phyloP scores from a whole-genome alignment of 2,888 invertebrate species.

The Gasteruption jaculator region DNA sequence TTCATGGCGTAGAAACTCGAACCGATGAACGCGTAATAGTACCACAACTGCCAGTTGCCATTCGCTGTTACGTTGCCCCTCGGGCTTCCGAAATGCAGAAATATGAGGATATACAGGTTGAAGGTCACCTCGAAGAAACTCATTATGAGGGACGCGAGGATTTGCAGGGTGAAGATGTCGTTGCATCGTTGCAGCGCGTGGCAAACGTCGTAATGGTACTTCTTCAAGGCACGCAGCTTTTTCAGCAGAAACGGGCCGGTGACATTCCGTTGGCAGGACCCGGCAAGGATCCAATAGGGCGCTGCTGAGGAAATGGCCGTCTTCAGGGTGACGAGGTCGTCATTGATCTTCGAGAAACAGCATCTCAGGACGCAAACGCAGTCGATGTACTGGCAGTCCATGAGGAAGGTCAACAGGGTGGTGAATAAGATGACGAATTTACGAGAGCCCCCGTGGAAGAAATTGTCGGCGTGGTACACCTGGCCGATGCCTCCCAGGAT shows the following conservation, averaged over 20 bases:
- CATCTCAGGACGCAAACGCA: slow-evolving; percentile 29
- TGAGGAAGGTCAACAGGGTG: slow-evolving; percentile 29
- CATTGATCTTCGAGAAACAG: slow-evolving; percentile 31
- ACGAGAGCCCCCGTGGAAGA: neutral
- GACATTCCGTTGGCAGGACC: slow-evolving; percentile 36
- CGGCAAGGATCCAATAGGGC: slow-evolving; percentile 35
- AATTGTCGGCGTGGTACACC: slow-evolving; percentile 11
- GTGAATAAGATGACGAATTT: slow-evolving; percentile 24
- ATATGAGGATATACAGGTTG: slow-evolving; percentile 35
- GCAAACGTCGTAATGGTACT: slow-evolving; percentile 33
- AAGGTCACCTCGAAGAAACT: slow-evolving; percentile 36
- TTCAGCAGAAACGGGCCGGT: slow-evolving; percentile 31
- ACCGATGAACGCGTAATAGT: too few relatives aligned
- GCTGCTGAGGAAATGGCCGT: slow-evolving; percentile 28
- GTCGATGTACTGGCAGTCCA: slow-evolving; percentile 33
- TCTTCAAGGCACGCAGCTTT: slow-evolving; percentile 30
- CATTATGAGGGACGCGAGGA: slow-evolving; percentile 29
- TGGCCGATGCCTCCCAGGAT: slow-evolving; percentile 25
- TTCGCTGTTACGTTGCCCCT: slow-evolving; percentile 18
- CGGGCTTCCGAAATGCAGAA: too few relatives aligned
- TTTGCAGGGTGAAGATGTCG: slow-evolving; percentile 30
- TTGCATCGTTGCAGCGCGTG: slow-evolving; percentile 30
- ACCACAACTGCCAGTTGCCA: too few relatives aligned
- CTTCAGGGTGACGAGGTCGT: slow-evolving; percentile 25
- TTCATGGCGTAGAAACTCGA: too few relatives aligned